Evolutionary conservation across 1,140 invertebrate genomes (phyloP).

Genomic region (Periplaneta americana): DNA sequence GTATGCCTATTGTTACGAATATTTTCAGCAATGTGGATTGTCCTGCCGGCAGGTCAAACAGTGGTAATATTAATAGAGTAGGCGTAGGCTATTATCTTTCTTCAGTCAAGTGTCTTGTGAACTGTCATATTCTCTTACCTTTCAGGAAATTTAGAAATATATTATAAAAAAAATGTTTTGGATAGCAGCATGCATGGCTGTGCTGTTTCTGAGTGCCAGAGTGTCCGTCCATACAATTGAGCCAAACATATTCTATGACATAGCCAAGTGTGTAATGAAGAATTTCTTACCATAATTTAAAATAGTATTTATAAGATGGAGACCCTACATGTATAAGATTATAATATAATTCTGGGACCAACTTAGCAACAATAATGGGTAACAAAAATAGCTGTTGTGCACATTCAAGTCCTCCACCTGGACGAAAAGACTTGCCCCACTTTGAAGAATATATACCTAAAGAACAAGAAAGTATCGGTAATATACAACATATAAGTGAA

Average conservation of each 20-base stretch:
- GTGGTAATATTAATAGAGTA: background rate
- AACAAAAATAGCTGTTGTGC: conserved; percentile 73
- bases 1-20: background rate
- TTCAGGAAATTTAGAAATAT: background rate
- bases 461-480: conserved; percentile 74
- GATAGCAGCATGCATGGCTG: background rate
- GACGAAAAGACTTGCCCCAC: conserved; percentile 35
- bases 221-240: conserved; percentile 1
- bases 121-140: background rate
- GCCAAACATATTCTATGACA: background rate
- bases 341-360: background rate
- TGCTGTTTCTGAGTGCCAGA: background rate
- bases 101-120: background rate
- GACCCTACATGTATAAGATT: background rate
- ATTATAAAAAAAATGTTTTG: background rate
- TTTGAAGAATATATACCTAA: conserved; percentile 65
- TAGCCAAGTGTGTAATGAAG: background rate
- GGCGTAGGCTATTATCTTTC: background rate
- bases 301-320: too few species aligned
- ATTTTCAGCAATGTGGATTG: background rate
- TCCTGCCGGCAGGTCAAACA: background rate
- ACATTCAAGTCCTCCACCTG: conserved; percentile 53
- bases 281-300: background rate
- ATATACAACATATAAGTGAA: conserved; percentile 97
- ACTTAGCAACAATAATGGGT: conserved; percentile 47